A percentile compares a stretch with the other conserved stretches of the same genome.
Evolutionary conservation across 2,113 vertebrate genomes (phyloP).

Genomic region (Oxyruncus cristatus): DNA sequence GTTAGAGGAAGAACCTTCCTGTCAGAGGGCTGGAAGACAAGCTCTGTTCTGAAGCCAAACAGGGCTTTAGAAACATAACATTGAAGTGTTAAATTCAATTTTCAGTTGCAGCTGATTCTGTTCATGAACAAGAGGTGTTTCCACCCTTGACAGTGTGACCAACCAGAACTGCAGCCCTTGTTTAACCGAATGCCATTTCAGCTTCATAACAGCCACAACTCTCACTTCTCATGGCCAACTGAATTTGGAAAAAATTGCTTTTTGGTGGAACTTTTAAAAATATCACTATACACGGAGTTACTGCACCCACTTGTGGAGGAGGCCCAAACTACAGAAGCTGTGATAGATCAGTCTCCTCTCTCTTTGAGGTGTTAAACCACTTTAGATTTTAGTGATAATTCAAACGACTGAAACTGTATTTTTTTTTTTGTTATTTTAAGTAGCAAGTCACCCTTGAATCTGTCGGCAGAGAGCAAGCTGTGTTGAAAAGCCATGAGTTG

Average conservation of each 20-base stretch:
- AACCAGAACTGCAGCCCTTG: background rate
- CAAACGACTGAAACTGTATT: background rate
- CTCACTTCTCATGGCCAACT: background rate
- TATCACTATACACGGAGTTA: background rate
- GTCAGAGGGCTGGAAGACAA: background rate
- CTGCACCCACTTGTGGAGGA: constrained; percentile 54
- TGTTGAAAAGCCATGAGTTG: background rate
- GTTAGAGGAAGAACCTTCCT: background rate
- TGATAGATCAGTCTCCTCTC: background rate
- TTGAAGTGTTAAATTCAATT: background rate
- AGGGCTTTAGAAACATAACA: background rate
- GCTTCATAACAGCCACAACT: background rate
- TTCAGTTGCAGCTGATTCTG: background rate
- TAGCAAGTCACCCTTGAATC: background rate
- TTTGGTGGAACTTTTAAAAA: background rate
- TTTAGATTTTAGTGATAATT: background rate
- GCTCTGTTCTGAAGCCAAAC: background rate
- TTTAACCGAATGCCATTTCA: background rate
- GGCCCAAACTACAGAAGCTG: background rate
- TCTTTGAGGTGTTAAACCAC: background rate
- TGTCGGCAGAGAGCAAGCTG: background rate
- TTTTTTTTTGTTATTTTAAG: background rate
- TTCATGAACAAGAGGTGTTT: background rate
- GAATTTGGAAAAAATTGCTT: background rate
- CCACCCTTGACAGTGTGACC: background rate